These are phyloP conservation scores for Lamprologus lemairii DNA, from an alignment of 2,113 vertebrate species.

Conservation along the genomic window DNA sequence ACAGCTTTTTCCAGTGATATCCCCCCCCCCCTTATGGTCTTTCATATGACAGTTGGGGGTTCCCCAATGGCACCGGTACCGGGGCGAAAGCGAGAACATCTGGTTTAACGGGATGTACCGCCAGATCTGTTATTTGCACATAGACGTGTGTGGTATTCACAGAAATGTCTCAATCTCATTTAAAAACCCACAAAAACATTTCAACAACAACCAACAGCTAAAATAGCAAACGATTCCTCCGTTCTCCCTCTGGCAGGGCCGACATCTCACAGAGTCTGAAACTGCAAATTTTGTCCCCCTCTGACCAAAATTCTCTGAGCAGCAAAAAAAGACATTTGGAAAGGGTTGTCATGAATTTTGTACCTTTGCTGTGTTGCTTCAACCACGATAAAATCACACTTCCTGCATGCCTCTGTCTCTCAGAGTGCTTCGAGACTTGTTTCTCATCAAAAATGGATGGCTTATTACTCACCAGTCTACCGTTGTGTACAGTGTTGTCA, in stretches of 20 bases:
- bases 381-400: neutral
- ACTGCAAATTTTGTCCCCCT: neutral
- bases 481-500: neutral
- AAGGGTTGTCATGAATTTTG: neutral
- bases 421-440: neutral
- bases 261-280: neutral
- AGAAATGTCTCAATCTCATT: neutral
- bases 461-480: neutral
- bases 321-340: neutral
- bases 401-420: neutral
- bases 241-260: neutral
- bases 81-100: neutral
- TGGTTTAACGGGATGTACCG: neutral
- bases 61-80: neutral
- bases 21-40: accelerated
- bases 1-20: neutral
- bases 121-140: neutral
- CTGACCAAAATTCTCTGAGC: neutral
- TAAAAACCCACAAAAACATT: neutral
- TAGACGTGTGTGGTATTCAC: neutral
- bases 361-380: neutral
- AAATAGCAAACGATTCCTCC: neutral
- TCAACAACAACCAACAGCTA: neutral
- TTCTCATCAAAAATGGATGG: neutral
- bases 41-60: neutral